These are phyloP conservation scores for Callopanchax toddi DNA, from an alignment of 2,113 vertebrate species.

Conservation along the genomic window DNA sequence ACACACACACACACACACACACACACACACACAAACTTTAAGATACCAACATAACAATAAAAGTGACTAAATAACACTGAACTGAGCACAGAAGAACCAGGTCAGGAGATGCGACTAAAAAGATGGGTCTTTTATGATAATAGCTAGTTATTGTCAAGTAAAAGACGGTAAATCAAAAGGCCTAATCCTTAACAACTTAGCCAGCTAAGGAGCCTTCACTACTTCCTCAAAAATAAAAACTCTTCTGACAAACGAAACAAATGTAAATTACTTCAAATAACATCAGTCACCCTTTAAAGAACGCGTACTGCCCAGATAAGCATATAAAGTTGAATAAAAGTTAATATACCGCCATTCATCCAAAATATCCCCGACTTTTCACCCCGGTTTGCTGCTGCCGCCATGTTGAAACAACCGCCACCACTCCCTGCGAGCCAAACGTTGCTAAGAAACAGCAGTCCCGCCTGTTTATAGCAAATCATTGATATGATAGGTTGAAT, in stretches of 20 bases:
- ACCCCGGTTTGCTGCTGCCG: conserved; percentile 75
- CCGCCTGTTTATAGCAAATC: conserved; percentile 54
- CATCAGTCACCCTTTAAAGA: not conserved
- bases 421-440: conserved; percentile 81
- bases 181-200: too few relatives aligned
- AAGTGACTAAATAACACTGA: too few relatives aligned
- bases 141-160: too few relatives aligned
- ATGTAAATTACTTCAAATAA: not conserved
- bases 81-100: too few relatives aligned
- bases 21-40: too few relatives aligned
- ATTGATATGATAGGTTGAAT: conserved; percentile 50
- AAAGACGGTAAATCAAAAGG: too few relatives aligned
- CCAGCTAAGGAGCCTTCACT: too few relatives aligned
- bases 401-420: conserved; percentile 98
- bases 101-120: too few relatives aligned
- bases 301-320: rapidly evolving
- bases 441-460: conserved; percentile 43
- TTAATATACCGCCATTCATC: conserved; percentile 84
- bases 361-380: conserved; percentile 71
- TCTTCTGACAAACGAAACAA: not conserved
- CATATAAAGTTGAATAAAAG: not conserved
- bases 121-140: too few relatives aligned
- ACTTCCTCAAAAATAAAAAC: too few relatives aligned
- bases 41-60: too few relatives aligned
- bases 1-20: too few relatives aligned